These are phyloP conservation scores for Anaspis maculata DNA, from an alignment of 2,888 invertebrate species.

Conservation along the genomic window DNA sequence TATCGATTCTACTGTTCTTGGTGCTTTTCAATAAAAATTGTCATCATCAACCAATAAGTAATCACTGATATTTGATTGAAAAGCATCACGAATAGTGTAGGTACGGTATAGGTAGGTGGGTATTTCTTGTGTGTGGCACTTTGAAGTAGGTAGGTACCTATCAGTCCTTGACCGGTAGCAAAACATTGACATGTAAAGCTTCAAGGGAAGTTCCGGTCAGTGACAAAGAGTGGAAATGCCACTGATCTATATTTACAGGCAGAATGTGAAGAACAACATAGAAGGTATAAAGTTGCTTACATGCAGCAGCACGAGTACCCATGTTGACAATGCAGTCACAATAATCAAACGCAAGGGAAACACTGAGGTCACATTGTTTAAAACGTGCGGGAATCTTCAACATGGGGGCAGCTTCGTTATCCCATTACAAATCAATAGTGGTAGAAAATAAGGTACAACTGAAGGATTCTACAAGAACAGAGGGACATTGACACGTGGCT, in stretches of 20 bases:
- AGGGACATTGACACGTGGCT: slow-evolving; percentile 38
- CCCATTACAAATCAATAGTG: slow-evolving; percentile 42
- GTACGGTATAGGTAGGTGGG: too few relatives aligned
- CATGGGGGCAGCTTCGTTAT: slow-evolving; percentile 44
- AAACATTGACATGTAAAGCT: too few relatives aligned
- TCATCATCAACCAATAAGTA: too few relatives aligned
- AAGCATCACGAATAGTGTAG: too few relatives aligned
- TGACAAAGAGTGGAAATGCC: too few relatives aligned
- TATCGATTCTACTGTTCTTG: too few relatives aligned
- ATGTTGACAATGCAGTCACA: slow-evolving; percentile 57
- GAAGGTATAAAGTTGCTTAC: slow-evolving; percentile 54
- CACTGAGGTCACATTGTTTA: slow-evolving; percentile 46
- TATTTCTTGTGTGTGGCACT: too few relatives aligned
- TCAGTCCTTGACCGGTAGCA: too few relatives aligned
- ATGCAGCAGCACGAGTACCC: slow-evolving; percentile 90
- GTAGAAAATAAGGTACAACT: slow-evolving; percentile 39
- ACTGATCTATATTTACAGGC: slow-evolving; percentile 12
- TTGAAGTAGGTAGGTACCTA: too few relatives aligned
- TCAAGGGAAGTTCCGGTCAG: too few relatives aligned
- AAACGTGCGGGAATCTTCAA: slow-evolving; percentile 47
- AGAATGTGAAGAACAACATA: slow-evolving; percentile 25
- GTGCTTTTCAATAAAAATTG: too few relatives aligned
- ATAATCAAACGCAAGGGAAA: slow-evolving; percentile 46
- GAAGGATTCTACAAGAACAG: slow-evolving; percentile 40
- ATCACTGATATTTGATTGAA: too few relatives aligned